Percentiles rank a stretch among this genome's conserved stretches.
phyloP scores from a whole-genome alignment of 2,888 invertebrate genomes.

The Leptinotarsa peninsularis region DNA sequence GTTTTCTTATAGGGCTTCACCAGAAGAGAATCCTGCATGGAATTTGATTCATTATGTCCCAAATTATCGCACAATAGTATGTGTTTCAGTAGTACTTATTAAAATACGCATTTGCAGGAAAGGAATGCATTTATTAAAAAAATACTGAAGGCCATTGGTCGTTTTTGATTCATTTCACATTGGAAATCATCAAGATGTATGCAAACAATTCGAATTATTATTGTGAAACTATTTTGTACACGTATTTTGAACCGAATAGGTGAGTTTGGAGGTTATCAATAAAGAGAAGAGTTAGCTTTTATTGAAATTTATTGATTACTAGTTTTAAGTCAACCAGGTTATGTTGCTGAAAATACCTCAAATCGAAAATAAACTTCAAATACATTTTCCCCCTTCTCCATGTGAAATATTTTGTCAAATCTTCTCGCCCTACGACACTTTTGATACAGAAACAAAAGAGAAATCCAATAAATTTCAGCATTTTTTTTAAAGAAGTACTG shows the following conservation, averaged over 20 bases:
- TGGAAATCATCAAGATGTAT: no score
- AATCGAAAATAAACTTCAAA: no score
- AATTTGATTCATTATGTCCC: not conserved
- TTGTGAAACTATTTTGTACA: not conserved
- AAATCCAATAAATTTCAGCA: no score
- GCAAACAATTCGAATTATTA: no score
- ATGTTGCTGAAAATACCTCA: no score
- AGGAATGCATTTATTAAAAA: not conserved
- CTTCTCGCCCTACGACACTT: no score
- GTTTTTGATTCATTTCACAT: no score
- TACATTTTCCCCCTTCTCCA: no score
- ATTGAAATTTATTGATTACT: not conserved
- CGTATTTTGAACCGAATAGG: not conserved
- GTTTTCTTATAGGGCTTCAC: not conserved
- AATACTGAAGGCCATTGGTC: not conserved
- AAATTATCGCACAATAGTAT: not conserved
- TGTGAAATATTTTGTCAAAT: no score
- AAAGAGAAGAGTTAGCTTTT: constrained; percentile 3
- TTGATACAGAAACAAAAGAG: no score
- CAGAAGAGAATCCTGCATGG: not conserved
- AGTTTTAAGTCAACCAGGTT: no score
- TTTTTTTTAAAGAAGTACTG: no score
- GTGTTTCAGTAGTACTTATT: not conserved
- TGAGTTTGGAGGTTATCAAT: not conserved
- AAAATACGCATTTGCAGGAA: not conserved